Evolutionary conservation across 2,797 vertebrate species (phyloP), one percentile per base, ranked within the genome.

Genomic region (Coreius guichenoti): DNA sequence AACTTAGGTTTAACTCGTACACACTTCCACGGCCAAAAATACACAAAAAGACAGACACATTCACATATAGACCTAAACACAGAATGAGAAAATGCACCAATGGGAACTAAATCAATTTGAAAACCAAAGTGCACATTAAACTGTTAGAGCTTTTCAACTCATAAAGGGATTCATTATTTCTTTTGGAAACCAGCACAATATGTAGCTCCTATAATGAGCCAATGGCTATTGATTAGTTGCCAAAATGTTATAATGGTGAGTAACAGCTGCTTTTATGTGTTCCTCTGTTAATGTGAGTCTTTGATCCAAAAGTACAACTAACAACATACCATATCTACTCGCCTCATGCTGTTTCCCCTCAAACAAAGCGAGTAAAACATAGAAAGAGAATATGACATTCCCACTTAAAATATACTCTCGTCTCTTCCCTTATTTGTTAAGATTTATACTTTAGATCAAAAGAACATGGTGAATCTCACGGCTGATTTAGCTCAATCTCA

Each of bases 401-500:
- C 54, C 56, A 77, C 82, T 79, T 70, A 81, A 80, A 80, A 79
- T 75, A 82, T 72, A 58, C 47, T 81, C 76, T 65, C 43, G 3
- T 74, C 82, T 81, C 78, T 70, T 33, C 73, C 56, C 83, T 86
- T 84, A 86, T 88, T 88, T 88, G 89, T 88, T 86, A 78, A 88
- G 86, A 90, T 87, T 90, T 86, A 78, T 81, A 86, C 85, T 88
- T 87, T 80, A 89, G 88, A 88, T 87, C 88, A 87, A 82, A 87
- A 51, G 86, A 88, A 88, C 88, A 89, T 68, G 82, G 78, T 72
- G 86, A 84, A 89, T 87, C 86, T 85, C 90, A 88, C 80, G 87
- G 69, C 86, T 90, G 89, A 90, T 89, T 90, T 86, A 82, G 86
- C 86, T 86, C 84, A 86, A 87, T 87, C 85, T 88, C 84, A 81